A percentile compares a stretch with the other conserved stretches of the same genome.
These are phyloP conservation scores for Polyodon spathula DNA, from an alignment of 2,113 vertebrate genomes.

Conservation along the genomic window DNA sequence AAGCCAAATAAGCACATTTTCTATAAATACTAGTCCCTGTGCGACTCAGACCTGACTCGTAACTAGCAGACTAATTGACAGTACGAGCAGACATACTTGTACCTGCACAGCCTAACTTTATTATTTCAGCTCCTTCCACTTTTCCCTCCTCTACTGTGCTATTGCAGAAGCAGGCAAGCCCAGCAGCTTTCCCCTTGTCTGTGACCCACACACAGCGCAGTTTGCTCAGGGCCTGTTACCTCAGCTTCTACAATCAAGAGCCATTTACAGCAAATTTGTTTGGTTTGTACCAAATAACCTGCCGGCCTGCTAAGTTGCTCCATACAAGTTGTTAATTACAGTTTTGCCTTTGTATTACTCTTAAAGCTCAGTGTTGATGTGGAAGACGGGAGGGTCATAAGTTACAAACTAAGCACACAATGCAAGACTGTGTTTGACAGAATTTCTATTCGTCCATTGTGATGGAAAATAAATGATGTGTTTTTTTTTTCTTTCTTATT, in stretches of 20 bases:
- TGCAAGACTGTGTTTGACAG: conserved; percentile 26
- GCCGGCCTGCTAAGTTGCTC: conserved; percentile 32
- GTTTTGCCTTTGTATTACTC: conserved; percentile 21
- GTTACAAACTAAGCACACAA: conserved; percentile 33
- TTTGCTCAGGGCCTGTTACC: conserved; percentile 18
- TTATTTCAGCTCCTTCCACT: too few species aligned
- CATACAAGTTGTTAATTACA: conserved; percentile 33
- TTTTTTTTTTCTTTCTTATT: conserved; percentile 32
- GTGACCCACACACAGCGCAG: background rate
- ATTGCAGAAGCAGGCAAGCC: background rate
- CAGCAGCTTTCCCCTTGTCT: background rate
- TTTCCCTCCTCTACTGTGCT: too few species aligned
- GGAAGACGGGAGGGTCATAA: conserved; percentile 31
- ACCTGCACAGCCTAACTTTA: too few species aligned
- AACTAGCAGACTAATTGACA: too few species aligned
- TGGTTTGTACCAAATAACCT: conserved; percentile 38
- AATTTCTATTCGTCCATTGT: conserved; percentile 43
- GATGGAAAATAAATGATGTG: conserved; percentile 46
- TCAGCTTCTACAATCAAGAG: conserved; percentile 27
- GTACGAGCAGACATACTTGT: too few species aligned
- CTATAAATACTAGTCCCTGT: too few species aligned
- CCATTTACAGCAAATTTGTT: conserved; percentile 38
- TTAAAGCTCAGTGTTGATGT: conserved; percentile 31
- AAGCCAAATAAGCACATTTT: too few species aligned
- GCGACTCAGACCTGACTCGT: too few species aligned